phyloP scores from a whole-genome alignment of 2,113 vertebrate genomes.

The Arizona elegans region DNA sequence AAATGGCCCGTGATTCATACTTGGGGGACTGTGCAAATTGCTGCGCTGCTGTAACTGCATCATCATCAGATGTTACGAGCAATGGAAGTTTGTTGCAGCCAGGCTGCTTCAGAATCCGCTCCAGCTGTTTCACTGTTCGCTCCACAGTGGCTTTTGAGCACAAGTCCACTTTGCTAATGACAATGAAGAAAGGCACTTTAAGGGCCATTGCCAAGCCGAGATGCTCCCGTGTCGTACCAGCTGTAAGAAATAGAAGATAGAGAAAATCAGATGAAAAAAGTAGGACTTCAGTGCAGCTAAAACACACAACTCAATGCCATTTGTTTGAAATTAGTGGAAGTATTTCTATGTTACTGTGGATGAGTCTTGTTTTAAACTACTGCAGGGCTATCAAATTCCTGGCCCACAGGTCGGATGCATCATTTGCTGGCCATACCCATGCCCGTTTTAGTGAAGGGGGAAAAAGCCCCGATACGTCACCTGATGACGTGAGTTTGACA shows the following conservation, averaged over 20 bases:
- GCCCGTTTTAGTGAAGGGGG: no score
- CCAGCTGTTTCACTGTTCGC: conserved; percentile 92
- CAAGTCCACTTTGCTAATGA: conserved; percentile 95
- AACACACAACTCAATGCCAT: neutral
- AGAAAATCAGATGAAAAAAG: conserved; percentile 18
- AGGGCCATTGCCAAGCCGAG: conserved; percentile 93
- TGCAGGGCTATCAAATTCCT: no score
- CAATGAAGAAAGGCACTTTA: conserved; percentile 97
- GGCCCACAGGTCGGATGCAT: no score
- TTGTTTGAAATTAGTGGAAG: neutral
- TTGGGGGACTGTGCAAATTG: conserved; percentile 94
- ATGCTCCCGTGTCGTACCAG: conserved; percentile 93
- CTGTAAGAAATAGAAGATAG: conserved; percentile 66
- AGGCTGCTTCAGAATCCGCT: conserved; percentile 92
- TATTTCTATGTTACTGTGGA: conserved; percentile 11
- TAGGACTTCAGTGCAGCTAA: neutral
- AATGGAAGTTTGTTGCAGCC: conserved; percentile 97
- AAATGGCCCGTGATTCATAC: conserved; percentile 67
- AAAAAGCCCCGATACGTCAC: no score
- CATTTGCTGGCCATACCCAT: no score
- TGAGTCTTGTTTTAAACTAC: neutral
- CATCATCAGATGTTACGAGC: conserved; percentile 82
- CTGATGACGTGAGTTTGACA: no score
- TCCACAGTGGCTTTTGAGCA: conserved; percentile 89
- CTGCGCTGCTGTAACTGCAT: conserved; percentile 95